phyloP scores from a whole-genome alignment of 2,888 invertebrate genomes.

The Campoplex capitator region DNA sequence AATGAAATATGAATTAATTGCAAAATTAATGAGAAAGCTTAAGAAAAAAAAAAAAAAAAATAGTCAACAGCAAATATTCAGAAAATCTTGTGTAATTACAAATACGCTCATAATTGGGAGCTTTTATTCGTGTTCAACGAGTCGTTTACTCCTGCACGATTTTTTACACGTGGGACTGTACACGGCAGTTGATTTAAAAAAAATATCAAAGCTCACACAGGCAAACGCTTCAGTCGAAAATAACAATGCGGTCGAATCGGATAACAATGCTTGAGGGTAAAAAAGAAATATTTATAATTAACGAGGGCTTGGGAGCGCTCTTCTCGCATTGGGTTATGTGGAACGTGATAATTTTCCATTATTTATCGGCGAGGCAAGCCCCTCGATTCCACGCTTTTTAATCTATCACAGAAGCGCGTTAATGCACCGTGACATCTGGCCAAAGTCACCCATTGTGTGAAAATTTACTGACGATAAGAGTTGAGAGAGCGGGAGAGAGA shows the following conservation, averaged over 20 bases:
- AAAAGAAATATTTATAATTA: slow-evolving; percentile 59
- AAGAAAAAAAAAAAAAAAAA: neutral
- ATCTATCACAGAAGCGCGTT: slow-evolving; percentile 58
- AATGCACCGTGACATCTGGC: slow-evolving; percentile 66
- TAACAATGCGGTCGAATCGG: slow-evolving; percentile 16
- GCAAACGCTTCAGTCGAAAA: neutral
- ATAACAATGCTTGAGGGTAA: slow-evolving; percentile 26
- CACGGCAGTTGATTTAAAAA: slow-evolving; percentile 25
- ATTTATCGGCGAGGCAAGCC: slow-evolving; percentile 39
- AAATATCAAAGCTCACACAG: slow-evolving; percentile 8
- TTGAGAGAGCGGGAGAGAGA: slow-evolving; percentile 29
- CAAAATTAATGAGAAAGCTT: neutral
- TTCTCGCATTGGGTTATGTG: slow-evolving; percentile 16
- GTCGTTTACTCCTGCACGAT: neutral
- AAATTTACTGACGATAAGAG: slow-evolving; percentile 18
- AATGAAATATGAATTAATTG: neutral
- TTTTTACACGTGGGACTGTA: neutral
- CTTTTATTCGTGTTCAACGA: slow-evolving; percentile 20
- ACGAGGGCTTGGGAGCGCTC: slow-evolving; percentile 28
- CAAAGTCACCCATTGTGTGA: slow-evolving; percentile 56
- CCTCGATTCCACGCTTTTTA: slow-evolving; percentile 57
- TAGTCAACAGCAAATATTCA: neutral
- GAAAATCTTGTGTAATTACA: slow-evolving; percentile 27
- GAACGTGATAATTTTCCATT: slow-evolving; percentile 57
- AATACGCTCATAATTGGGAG: slow-evolving; percentile 24